A percentile compares a stretch with the other conserved stretches of the same genome.
phyloP scores from a whole-genome alignment of 2,888 invertebrate genomes.

The Drosophila testacea region DNA sequence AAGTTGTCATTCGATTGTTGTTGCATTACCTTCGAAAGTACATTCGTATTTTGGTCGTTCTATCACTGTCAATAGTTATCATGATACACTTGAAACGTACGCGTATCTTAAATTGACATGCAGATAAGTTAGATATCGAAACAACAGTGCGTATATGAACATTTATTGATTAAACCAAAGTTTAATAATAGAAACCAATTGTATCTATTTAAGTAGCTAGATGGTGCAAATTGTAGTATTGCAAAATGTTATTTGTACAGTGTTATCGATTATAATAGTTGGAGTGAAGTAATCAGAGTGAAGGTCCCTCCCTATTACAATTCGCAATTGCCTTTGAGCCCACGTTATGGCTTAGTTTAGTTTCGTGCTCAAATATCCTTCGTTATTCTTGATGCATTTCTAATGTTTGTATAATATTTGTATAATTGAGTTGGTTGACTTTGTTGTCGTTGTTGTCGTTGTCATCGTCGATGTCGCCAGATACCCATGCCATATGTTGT shows the following conservation, averaged over 20 bases:
- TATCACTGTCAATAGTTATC: constrained; percentile 26
- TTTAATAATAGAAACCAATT: constrained; percentile 19
- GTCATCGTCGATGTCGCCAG: constrained; percentile 63
- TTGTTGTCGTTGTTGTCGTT: constrained; percentile 12
- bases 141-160: constrained; percentile 4
- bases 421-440: constrained; percentile 73
- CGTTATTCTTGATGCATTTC: constrained; percentile 76
- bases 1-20: constrained; percentile 11
- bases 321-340: constrained; percentile 1
- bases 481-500: constrained; percentile 37
- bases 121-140: constrained; percentile 38
- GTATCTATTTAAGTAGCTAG: constrained; percentile 14
- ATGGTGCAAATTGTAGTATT: constrained; percentile 29
- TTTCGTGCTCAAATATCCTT: constrained; percentile 71
- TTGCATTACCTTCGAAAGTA: not conserved
- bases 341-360: constrained; percentile 17
- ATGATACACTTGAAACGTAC: not conserved
- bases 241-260: constrained; percentile 40
- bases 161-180: constrained; percentile 31
- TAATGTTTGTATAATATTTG: constrained; percentile 76
- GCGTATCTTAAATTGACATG: constrained; percentile 9
- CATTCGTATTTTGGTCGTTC: constrained; percentile 1
- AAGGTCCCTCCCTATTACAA: constrained; percentile 22
- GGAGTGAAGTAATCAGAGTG: constrained; percentile 36
- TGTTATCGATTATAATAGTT: constrained; percentile 52